Percentiles rank a stretch among this genome's conserved stretches.
Conservation (phyloP, 1,140 invertebrate genomes). For the Brachionus calyciflorus region DNA sequence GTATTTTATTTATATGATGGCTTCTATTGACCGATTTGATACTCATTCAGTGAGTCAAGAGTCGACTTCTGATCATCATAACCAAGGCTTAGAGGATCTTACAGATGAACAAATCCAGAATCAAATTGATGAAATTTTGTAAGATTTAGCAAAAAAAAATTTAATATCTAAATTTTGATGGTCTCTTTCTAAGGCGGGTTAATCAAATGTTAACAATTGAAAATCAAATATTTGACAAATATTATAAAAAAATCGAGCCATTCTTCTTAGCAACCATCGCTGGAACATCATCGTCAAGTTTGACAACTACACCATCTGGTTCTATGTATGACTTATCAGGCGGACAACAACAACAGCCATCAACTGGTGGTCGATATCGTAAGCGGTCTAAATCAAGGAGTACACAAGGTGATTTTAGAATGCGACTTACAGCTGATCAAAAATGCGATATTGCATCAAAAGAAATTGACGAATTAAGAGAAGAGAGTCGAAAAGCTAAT, state of each 20-base stretch:
- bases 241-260: slow-evolving; percentile 56
- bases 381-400: slow-evolving; percentile 57
- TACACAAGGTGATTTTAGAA: slow-evolving; percentile 54
- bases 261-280: slow-evolving; percentile 49
- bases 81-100: slow-evolving; percentile 50
- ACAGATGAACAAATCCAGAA: slow-evolving; percentile 56
- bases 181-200: slow-evolving; percentile 51
- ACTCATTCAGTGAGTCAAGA: slow-evolving; percentile 46
- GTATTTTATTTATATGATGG: background rate
- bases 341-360: background rate
- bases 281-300: background rate
- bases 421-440: slow-evolving; percentile 57
- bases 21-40: slow-evolving; percentile 37
- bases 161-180: background rate
- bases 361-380: slow-evolving; percentile 49
- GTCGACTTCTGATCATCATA: slow-evolving; percentile 38
- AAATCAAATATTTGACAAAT: slow-evolving; percentile 61
- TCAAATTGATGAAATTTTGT: slow-evolving; percentile 56
- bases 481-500: slow-evolving; percentile 56
- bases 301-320: slow-evolving; percentile 48
- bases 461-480: slow-evolving; percentile 56
- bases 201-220: slow-evolving; percentile 59
- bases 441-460: slow-evolving; percentile 59
- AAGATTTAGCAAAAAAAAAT: slow-evolving; percentile 47
- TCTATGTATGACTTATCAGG: slow-evolving; percentile 50